Evolutionary conservation across 2,888 invertebrate species (phyloP), one percentile per base, ranked within the genome.

Genomic region (Ennomos fuscantarius): DNA sequence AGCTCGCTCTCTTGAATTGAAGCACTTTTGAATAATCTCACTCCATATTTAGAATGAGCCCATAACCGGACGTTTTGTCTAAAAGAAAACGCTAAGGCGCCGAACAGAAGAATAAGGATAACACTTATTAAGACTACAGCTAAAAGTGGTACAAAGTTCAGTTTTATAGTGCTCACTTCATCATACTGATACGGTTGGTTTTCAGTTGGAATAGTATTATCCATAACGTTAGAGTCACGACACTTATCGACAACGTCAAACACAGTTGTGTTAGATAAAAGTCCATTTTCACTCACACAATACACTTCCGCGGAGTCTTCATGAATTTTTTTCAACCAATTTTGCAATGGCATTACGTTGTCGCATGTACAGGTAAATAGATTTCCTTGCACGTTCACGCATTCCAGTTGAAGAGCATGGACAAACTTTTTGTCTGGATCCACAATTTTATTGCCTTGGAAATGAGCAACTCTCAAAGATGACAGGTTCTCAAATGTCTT

Each of bases 11-110:
- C 93, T 71, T 92, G 91, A 59, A 93, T 88, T 60, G 93, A 89
- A 69, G 89, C 86, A 82, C 94, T 94, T 87, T 95, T 95, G 78
- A 96, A 95, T 66, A 97, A 90, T 59, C 96, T 93, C 33, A 96
- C 94, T 41, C 96, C 97, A 83, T 96, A 97, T 69, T 94, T 95
- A 47, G 96, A 94, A 84, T 96, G 96, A 10, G 96, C 95, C 96
- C 96, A 96, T 57, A 97, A 90, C 43, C 96, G 93, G 32, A 96
- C 95, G 81, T 96, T 96, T 86, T 96, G 95, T 47, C 96, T 94
- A 82, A 96, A 96, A 9, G 95, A 94, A 83, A 96, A 96, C 41
- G 95, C 94, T 75, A 96, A 92, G 65, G 96, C 95, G 73, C 95
- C 93, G 68, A 96, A 89, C 65, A 96, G 89, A 78, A 95, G 93